Conservation (phyloP, 1,140 invertebrate genomes). For the Cyclargus thomasi region DNA sequence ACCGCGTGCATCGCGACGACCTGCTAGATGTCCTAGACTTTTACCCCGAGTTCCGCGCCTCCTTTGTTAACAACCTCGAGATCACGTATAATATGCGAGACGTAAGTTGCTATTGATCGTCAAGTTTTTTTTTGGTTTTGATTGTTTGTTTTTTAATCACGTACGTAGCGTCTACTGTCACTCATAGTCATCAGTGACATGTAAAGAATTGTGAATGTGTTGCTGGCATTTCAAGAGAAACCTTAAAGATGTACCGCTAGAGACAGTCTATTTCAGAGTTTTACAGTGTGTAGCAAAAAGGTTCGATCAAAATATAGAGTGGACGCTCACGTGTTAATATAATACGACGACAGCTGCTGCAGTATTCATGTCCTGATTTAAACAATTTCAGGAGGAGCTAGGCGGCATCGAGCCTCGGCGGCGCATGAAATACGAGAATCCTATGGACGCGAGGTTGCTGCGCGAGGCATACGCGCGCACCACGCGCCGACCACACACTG, state of each 20-base stretch:
- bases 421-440: constrained; percentile 61
- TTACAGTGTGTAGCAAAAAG: no score
- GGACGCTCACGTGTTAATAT: no score
- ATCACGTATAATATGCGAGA: constrained; percentile 98
- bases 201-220: no score
- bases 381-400: constrained; percentile 48
- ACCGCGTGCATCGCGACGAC: constrained; percentile 97
- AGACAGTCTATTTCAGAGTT: no score
- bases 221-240: no score
- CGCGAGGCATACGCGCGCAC: constrained; percentile 63
- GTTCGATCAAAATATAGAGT: no score
- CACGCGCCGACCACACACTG: constrained; percentile 53
- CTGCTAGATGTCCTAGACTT: constrained; percentile 97
- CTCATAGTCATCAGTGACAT: no score
- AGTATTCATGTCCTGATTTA: background rate
- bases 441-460: constrained; percentile 53
- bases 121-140: no score
- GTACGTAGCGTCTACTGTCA: no score
- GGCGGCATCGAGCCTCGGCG: constrained; percentile 58
- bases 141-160: no score
- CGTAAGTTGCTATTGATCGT: constrained; percentile 77
- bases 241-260: no score
- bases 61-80: constrained; percentile 94
- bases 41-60: constrained; percentile 96
- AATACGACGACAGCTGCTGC: no score